phyloP scores from a whole-genome alignment of 2,113 vertebrate genomes.

The Protobothrops mucrosquamatus region DNA sequence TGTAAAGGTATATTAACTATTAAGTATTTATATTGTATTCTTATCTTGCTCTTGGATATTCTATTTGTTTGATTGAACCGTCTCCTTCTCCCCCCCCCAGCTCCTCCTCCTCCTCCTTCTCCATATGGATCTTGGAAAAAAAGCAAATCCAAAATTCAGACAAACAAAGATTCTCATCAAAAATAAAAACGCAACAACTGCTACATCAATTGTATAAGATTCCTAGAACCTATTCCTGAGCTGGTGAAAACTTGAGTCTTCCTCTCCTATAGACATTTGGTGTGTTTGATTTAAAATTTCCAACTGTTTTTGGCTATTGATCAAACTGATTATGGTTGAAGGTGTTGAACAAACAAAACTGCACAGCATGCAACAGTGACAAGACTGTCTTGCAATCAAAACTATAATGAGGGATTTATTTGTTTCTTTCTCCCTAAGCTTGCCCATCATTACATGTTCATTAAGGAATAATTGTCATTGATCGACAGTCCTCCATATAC shows the following conservation, averaged over 20 bases:
- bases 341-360: slow-evolving; percentile 50
- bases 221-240: rapidly evolving
- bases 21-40: background rate
- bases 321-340: slow-evolving; percentile 38
- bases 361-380: slow-evolving; percentile 5
- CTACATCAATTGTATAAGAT: background rate
- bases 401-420: slow-evolving; percentile 63
- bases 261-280: slow-evolving; percentile 3
- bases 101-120: background rate
- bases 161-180: background rate
- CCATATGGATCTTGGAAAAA: background rate
- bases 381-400: slow-evolving; percentile 49
- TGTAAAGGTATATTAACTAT: background rate
- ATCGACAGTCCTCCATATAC: slow-evolving; percentile 68
- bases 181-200: background rate
- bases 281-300: slow-evolving; percentile 16
- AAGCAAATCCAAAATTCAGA: background rate
- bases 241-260: background rate
- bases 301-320: slow-evolving; percentile 4
- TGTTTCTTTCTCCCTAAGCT: slow-evolving; percentile 66
- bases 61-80: background rate
- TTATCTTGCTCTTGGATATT: background rate
- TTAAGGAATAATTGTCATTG: slow-evolving; percentile 81
- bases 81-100: too few species aligned
- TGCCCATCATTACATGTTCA: slow-evolving; percentile 74